Evolutionary conservation across 2,888 invertebrate genomes (phyloP).

Genomic region (Drosophila conformis): DNA sequence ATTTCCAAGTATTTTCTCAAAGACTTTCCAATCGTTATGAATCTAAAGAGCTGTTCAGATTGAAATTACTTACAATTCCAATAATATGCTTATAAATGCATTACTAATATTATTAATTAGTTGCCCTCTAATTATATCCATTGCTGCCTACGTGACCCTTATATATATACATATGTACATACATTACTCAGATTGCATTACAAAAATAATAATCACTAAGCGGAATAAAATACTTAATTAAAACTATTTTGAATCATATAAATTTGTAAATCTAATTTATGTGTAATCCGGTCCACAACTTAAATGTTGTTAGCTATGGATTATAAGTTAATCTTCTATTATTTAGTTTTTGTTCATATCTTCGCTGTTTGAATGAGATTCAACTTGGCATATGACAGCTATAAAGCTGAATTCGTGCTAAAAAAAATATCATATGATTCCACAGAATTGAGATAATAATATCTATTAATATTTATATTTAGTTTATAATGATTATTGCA

Average conservation of each 20-base stretch:
- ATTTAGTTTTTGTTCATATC: neutral
- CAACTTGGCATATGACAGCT: constrained; percentile 13
- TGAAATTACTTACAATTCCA: neutral
- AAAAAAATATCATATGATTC: constrained; percentile 21
- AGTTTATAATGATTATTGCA: neutral
- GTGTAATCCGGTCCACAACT: neutral
- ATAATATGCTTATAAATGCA: neutral
- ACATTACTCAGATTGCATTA: neutral
- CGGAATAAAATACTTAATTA: no score
- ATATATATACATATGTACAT: neutral
- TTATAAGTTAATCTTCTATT: neutral
- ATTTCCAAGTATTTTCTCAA: neutral
- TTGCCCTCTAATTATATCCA: neutral
- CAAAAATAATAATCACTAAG: neutral
- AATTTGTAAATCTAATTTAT: neutral
- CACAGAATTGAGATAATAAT: constrained; percentile 1
- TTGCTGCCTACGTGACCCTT: neutral
- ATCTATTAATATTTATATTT: constrained; percentile 6
- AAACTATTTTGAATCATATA: neutral
- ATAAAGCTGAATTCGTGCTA: constrained; percentile 12
- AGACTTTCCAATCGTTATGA: neutral
- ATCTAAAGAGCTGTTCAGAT: neutral
- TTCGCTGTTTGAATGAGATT: constrained; percentile 1
- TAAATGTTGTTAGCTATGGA: neutral
- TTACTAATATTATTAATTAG: constrained; percentile 1